Base-by-base conservation (phyloP, 2,888 invertebrate species). In the Drosophila peninsularis region DNA sequence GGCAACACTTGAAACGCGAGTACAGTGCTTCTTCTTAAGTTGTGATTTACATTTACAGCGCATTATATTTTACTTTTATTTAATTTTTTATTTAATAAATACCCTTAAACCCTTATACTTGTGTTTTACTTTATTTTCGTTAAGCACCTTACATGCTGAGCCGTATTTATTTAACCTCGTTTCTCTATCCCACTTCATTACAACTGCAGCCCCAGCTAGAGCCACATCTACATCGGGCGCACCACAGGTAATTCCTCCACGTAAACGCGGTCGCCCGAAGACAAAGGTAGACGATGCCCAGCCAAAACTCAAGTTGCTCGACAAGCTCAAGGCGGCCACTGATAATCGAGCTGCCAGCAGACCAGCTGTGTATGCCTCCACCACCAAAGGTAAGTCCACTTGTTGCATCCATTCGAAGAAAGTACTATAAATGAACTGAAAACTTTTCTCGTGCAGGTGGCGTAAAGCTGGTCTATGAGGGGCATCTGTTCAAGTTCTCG, bases 381-480 rank as follows among this genome's bases (percentile, higher is more conserved):
- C 92, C 1, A 91, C 92, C 1, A 92, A 91, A 66, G 92, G 85
- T 85, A 60, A 74, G 80, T 57, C 24, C 67, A 78, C 77, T 75
- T 77, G 79, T 77, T 75, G 79, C 75, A 50, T 50, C 2, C 13
- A n/a, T 9, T 6, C 5, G 11, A 17, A n/a, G 24, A 39, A 24
- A 19, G n/a, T 36, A 1, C 2, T 6, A 42, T 19, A 42, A n/a
- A 44, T 41, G 44, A 27, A 56, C 41, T 2, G 3, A 3, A 34
- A 0, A 11, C 10, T 10, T 13, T 42, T 36, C 49, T 14, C 37
- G n/a, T 4, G 17, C 58, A 82, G 92, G 92, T 53, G 91, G 91
- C n/a, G 92, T 92, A 75, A 92, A 92, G 64, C 75, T 92, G 27
- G 63, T 91, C 3, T 90, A 82, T n/a, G 89, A 92, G 36, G 91